phyloP scores from a whole-genome alignment of 2,797 vertebrate species.

The Eulemur rubriventer region DNA sequence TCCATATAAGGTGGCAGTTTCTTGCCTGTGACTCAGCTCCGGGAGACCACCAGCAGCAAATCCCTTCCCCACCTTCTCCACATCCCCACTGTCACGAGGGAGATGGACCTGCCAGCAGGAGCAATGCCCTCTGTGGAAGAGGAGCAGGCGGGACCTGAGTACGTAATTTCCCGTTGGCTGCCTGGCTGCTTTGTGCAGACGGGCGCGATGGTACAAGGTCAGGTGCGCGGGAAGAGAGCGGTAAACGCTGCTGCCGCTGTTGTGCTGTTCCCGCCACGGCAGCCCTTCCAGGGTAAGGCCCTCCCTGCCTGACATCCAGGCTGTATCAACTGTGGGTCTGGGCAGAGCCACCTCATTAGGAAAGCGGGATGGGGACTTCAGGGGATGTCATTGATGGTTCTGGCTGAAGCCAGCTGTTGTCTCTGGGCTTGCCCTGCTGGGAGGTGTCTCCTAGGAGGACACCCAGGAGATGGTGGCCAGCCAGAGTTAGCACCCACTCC shows the following conservation, averaged over 20 bases:
- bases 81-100: not conserved
- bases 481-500: not conserved
- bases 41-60: not conserved
- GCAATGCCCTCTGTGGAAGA: too few relatives aligned
- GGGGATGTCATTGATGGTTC: rapidly evolving
- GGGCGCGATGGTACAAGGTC: not conserved
- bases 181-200: not conserved
- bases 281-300: not conserved
- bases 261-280: rapidly evolving
- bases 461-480: not conserved
- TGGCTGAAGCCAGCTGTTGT: not conserved
- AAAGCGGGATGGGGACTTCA: not conserved
- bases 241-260: rapidly evolving
- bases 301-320: not conserved
- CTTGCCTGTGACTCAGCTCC: not conserved
- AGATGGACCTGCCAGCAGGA: too few relatives aligned
- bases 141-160: not conserved
- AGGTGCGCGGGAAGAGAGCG: not conserved
- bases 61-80: not conserved
- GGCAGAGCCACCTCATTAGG: not conserved
- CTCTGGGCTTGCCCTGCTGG: not conserved
- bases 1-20: not conserved
- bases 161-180: not conserved
- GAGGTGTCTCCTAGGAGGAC: not conserved
- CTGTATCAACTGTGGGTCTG: not conserved